Evolutionary conservation across 2,888 invertebrate genomes (phyloP).

Genomic region (Torymus aiolomorphi): DNA sequence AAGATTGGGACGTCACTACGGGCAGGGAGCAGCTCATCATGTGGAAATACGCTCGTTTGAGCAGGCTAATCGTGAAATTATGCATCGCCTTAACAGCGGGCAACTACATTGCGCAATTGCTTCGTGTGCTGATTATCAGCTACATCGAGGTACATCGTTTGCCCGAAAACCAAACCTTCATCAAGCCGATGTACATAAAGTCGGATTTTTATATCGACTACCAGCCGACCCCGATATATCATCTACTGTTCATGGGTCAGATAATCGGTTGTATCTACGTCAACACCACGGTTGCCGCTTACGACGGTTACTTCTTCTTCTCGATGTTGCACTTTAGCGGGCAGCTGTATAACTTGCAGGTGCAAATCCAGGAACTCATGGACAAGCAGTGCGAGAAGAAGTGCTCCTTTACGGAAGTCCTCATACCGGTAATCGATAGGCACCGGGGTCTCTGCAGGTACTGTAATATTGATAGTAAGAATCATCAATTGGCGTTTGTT

Average conservation of each 20-base stretch:
- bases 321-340: neutral
- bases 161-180: neutral
- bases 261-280: neutral
- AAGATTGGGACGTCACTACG: neutral
- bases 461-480: no score
- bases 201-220: neutral
- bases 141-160: no score
- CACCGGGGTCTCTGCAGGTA: constrained; percentile 1
- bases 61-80: neutral
- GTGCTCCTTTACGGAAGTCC: neutral
- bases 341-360: neutral
- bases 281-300: neutral
- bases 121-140: neutral
- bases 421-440: neutral
- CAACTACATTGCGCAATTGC: neutral
- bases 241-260: neutral
- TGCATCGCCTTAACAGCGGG: neutral
- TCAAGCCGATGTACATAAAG: neutral
- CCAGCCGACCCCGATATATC: neutral
- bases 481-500: no score
- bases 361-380: neutral
- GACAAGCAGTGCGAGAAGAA: neutral
- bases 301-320: constrained; percentile 1
- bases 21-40: neutral
- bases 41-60: constrained; percentile 4